Conservation (phyloP, 2,888 invertebrate genomes). For the Tuberolachnus salignus region DNA sequence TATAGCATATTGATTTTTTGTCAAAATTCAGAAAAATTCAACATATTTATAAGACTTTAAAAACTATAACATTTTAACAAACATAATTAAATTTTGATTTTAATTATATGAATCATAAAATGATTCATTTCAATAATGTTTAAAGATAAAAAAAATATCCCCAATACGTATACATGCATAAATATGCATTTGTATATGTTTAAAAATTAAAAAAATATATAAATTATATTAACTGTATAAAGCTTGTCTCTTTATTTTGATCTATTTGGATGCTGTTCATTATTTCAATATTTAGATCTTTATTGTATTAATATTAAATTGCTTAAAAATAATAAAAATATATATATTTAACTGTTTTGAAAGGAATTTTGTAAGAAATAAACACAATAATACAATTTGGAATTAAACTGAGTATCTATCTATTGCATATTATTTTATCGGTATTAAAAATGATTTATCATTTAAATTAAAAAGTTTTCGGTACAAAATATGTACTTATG, state of each 20-base stretch:
- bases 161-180: neutral
- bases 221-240: neutral
- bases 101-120: slow-evolving; percentile 4
- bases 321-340: too few relatives aligned
- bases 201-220: neutral
- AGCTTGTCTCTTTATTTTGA: neutral
- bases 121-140: slow-evolving; percentile 13
- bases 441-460: neutral
- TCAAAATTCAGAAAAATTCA: neutral
- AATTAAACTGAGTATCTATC: too few relatives aligned
- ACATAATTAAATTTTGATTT: slow-evolving; percentile 34
- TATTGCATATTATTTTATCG: neutral
- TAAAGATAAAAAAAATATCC: neutral
- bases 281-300: too few relatives aligned
- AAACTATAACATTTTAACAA: slow-evolving; percentile 44
- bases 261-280: neutral
- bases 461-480: neutral
- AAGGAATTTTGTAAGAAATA: neutral
- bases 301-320: too few relatives aligned
- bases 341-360: neutral
- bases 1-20: slow-evolving; percentile 9
- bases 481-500: neutral
- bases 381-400: too few relatives aligned
- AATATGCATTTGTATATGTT: neutral
- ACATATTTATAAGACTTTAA: slow-evolving; percentile 26